Conservation (phyloP, 2,113 vertebrate genomes). For the Benitochromis conjunctus region DNA sequence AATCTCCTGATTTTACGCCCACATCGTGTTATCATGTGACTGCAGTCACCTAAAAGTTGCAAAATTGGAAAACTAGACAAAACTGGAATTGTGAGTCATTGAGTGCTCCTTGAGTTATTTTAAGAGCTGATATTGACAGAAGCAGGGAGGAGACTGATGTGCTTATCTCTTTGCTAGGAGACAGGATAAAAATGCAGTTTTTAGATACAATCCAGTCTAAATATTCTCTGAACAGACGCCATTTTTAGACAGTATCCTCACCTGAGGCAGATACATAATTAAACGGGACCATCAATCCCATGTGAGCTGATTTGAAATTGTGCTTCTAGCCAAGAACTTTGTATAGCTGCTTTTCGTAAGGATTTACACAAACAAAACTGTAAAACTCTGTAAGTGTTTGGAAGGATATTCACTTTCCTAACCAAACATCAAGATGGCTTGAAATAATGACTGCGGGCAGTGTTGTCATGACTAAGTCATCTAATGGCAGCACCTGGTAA, state of each 20-base stretch:
- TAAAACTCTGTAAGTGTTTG: neutral
- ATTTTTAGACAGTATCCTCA: neutral
- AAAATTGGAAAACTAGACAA: neutral
- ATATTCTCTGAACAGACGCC: neutral
- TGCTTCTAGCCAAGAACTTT: neutral
- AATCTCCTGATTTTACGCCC: neutral
- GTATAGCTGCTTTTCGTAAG: neutral
- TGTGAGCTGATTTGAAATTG: neutral
- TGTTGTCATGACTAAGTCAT: neutral
- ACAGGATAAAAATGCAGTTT: neutral
- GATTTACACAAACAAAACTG: slow-evolving; percentile 5
- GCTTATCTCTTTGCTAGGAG: neutral
- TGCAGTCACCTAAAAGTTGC: neutral
- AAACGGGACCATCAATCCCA: neutral
- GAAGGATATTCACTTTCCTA: neutral
- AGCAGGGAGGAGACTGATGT: neutral
- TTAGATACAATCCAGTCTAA: neutral
- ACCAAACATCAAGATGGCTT: neutral
- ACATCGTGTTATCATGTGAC: neutral
- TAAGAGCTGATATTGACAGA: neutral
- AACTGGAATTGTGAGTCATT: neutral
- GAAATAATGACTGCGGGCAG: neutral
- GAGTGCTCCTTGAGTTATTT: neutral
- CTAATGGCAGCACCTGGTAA: neutral
- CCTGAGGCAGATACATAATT: neutral